Percentiles rank a stretch among this genome's conserved stretches.
Conservation (phyloP, 2,797 vertebrate genomes). For the Emys orbicularis region DNA sequence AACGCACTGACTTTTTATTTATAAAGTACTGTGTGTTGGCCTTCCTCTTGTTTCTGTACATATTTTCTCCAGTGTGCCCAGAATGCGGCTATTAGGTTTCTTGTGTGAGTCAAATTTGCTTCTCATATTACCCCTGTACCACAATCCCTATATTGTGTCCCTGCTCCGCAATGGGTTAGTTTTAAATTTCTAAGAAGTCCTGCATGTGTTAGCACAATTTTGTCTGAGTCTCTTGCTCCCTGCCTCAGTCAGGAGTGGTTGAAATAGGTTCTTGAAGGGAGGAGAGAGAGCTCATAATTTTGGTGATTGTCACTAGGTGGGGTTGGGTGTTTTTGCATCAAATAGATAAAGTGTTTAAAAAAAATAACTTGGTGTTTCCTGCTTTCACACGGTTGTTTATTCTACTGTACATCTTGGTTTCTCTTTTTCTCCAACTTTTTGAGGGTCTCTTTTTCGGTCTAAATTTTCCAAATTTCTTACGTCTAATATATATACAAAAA, state of each 20-base stretch:
- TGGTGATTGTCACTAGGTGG: background rate
- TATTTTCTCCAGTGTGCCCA: background rate
- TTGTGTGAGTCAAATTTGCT: background rate
- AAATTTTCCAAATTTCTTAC: background rate
- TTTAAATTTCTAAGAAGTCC: background rate
- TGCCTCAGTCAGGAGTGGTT: background rate
- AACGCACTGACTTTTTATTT: too few species aligned
- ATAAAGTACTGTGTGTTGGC: background rate
- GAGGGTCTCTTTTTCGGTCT: rapidly evolving
- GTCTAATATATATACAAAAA: background rate
- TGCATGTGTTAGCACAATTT: background rate
- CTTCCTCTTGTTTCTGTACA: background rate
- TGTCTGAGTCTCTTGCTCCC: background rate
- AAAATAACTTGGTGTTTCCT: background rate
- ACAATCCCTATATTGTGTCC: background rate
- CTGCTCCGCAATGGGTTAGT: background rate
- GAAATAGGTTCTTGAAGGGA: too few species aligned
- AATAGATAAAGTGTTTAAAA: background rate
- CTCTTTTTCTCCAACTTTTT: background rate
- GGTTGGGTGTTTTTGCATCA: background rate
- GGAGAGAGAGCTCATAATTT: background rate
- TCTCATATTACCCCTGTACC: background rate
- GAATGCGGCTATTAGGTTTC: background rate
- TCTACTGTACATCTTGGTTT: background rate
- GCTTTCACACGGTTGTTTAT: rapidly evolving